Conservation (phyloP, 2,888 invertebrate species). For the Catocala fraxini region DNA sequence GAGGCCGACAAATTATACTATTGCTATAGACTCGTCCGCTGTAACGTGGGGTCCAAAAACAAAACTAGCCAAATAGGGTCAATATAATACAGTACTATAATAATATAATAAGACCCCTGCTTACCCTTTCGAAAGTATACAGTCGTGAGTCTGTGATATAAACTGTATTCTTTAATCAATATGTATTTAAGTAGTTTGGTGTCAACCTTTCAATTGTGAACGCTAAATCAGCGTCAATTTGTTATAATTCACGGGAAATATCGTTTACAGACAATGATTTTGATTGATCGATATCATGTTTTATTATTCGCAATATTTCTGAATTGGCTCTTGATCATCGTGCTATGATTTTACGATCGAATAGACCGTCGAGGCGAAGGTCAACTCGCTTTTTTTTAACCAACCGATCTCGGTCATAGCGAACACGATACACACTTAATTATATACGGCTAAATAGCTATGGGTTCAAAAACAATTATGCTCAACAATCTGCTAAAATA, state of each 20-base stretch:
- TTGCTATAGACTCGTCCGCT: too few relatives aligned
- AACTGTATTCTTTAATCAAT: too few relatives aligned
- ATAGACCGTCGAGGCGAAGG: slow-evolving; percentile 1
- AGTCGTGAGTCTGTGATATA: too few relatives aligned
- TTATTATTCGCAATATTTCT: slow-evolving; percentile 5
- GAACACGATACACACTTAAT: slow-evolving; percentile 1
- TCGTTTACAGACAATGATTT: slow-evolving; percentile 7
- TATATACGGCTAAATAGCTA: slow-evolving; percentile 1
- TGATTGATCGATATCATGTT: slow-evolving; percentile 15
- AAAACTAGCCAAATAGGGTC: too few relatives aligned
- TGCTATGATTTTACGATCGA: slow-evolving; percentile 5
- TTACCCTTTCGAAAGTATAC: too few relatives aligned
- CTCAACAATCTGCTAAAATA: slow-evolving; percentile 8
- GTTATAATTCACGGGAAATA: background rate
- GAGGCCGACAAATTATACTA: too few relatives aligned
- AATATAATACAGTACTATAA: too few relatives aligned
- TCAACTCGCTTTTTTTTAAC: slow-evolving; percentile 6
- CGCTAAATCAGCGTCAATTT: slow-evolving; percentile 1
- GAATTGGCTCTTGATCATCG: slow-evolving; percentile 10
- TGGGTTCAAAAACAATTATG: slow-evolving; percentile 15
- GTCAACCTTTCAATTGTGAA: too few relatives aligned
- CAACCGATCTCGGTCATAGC: background rate
- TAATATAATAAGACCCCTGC: too few relatives aligned
- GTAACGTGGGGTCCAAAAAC: too few relatives aligned
- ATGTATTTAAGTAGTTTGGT: too few relatives aligned